Evolutionary conservation across 2,888 invertebrate species (phyloP), one percentile per base, ranked within the genome.

Genomic region (Acronicta aceris): DNA sequence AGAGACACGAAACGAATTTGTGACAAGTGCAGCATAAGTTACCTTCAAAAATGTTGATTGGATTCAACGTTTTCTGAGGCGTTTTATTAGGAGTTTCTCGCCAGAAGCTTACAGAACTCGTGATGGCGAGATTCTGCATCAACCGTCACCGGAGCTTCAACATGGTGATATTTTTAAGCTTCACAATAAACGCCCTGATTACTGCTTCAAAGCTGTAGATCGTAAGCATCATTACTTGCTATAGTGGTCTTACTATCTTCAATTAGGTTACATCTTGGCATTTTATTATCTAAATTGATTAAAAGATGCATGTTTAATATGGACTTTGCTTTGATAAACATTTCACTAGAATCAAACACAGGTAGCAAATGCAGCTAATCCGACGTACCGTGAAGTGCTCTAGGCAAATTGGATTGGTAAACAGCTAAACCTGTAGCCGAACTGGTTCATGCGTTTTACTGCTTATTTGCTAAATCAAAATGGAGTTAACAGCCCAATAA

Each of bases 41-140:
- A 94, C 94, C 92, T 94, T 94, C 94, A 94, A 90, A 92, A 93
- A 90, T 89, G 93, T 94, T 94, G 93, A 93, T 89, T 83, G 13
- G 75, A 86, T 87, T 89, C 91, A 94, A 94, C 89, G 86, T 94
- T 94, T 94, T 92, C 82, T 94, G 94, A 94, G 94, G 94, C 92
- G 94, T 92, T 93, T 91, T 87, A 85, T 88, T 60, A 70, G 74
- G 78, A 82, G 82, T 76, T 86, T 71, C 86, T 87, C 87, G 82
- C 87, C 85, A 78, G 75, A 79, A 79, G 86, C 86, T 90, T 84
- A 69, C 80, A 80, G 87, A 79, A 81, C 82, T 89, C 83, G 84
- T 70, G 36, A 2, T 17, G n/a, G 84, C 80, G 82, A 84, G 82
- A 81, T 83, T 79, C 81, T 87, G 86, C 86, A 85, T 84, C 54